phyloP scores from a whole-genome alignment of 2,888 invertebrate species.

The Lasioglossum leucozonium region DNA sequence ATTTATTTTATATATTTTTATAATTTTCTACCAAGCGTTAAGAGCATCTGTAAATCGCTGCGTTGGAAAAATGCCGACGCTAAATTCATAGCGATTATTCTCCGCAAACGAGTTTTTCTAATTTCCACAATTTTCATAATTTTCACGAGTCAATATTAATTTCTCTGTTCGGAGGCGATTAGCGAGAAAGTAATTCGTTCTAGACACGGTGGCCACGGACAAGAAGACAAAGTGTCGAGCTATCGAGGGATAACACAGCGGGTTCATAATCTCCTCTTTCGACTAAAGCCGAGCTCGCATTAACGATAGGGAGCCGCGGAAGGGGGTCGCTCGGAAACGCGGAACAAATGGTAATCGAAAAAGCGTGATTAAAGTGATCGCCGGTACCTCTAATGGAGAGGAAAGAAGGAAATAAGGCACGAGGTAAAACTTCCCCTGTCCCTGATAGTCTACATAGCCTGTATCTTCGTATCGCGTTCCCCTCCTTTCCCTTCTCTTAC shows the following conservation, averaged over 20 bases:
- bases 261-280: constrained; percentile 8
- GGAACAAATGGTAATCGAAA: constrained; percentile 37
- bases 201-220: neutral
- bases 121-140: no score
- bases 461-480: constrained; percentile 18
- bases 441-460: constrained; percentile 52
- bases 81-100: no score
- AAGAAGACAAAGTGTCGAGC: neutral
- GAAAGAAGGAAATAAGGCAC: constrained; percentile 59
- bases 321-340: neutral
- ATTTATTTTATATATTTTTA: no score
- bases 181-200: neutral
- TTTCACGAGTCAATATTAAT: neutral
- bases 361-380: constrained; percentile 55
- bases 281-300: constrained; percentile 10
- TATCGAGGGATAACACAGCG: neutral
- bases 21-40: no score
- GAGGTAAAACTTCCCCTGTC: constrained; percentile 46
- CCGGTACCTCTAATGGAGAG: constrained; percentile 62
- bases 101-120: no score
- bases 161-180: neutral
- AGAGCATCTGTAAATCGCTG: no score
- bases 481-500: constrained; percentile 26
- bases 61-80: no score
- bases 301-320: neutral